phyloP scores from a whole-genome alignment of 2,797 vertebrate species.

The Rhinophrynus dorsalis region DNA sequence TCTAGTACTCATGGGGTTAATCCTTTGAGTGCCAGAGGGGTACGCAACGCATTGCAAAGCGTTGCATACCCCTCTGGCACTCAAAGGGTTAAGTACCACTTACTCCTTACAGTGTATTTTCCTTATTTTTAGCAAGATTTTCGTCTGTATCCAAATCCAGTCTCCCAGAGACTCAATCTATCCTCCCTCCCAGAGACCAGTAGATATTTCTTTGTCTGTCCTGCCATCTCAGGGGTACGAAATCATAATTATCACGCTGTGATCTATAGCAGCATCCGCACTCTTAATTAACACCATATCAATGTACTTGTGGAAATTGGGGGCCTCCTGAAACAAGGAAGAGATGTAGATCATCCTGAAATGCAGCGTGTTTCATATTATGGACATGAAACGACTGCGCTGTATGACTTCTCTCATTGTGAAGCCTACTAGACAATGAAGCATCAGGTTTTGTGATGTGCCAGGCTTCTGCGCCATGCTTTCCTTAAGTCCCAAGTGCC shows the following conservation, averaged over 20 bases:
- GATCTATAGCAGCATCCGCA: neutral
- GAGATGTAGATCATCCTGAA: too few relatives aligned
- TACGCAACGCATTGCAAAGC: too few relatives aligned
- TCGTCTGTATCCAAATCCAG: too few relatives aligned
- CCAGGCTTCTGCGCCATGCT: conserved; percentile 20
- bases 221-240: neutral
- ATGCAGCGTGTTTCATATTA: neutral
- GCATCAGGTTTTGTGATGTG: conserved; percentile 1
- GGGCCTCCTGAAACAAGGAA: neutral
- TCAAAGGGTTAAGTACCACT: too few relatives aligned
- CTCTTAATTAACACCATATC: neutral
- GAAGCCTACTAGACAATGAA: neutral
- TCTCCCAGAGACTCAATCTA: neutral
- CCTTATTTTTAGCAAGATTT: too few relatives aligned
- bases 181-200: neutral
- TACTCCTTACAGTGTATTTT: too few relatives aligned
- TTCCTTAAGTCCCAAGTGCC: conserved; percentile 20
- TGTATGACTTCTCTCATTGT: neutral
- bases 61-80: too few relatives aligned
- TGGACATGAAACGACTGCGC: neutral
- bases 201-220: neutral
- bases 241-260: neutral
- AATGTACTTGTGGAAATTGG: neutral
- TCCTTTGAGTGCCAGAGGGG: too few relatives aligned
- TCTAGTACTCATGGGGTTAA: too few relatives aligned